Percentiles rank a stretch among this genome's conserved stretches.
Conservation (phyloP, 2,113 vertebrate species). For the Chlorocebus sabaeus region DNA sequence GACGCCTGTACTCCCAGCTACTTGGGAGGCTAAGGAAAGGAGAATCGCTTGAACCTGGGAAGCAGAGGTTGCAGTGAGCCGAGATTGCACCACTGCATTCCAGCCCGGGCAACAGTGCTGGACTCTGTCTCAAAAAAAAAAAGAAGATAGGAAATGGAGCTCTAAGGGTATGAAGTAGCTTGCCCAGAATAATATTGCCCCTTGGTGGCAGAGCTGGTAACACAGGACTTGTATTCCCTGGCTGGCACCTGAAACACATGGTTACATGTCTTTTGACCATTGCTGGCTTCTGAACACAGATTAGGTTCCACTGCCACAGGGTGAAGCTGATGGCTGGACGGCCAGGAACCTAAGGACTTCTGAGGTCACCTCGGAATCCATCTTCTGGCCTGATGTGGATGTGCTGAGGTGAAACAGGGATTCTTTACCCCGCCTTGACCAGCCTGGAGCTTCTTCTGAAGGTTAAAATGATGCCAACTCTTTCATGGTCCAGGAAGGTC, state of each 20-base stretch:
- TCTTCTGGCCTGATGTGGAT: background rate
- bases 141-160: fast-evolving
- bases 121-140: background rate
- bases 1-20: background rate
- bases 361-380: background rate
- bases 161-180: fast-evolving
- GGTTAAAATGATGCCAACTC: background rate
- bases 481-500: background rate
- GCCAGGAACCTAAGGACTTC: background rate
- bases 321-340: background rate
- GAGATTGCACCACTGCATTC: background rate
- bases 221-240: background rate
- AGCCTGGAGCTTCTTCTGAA: background rate
- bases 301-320: background rate
- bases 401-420: background rate
- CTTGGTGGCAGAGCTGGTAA: background rate
- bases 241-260: background rate
- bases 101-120: background rate
- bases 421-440: background rate
- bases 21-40: background rate
- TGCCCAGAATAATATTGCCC: background rate
- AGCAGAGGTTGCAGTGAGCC: background rate
- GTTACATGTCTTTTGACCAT: background rate
- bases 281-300: background rate
- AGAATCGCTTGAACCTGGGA: background rate